Conservation (phyloP, 2,888 invertebrate species). For the Sinhomidia bicolor region DNA sequence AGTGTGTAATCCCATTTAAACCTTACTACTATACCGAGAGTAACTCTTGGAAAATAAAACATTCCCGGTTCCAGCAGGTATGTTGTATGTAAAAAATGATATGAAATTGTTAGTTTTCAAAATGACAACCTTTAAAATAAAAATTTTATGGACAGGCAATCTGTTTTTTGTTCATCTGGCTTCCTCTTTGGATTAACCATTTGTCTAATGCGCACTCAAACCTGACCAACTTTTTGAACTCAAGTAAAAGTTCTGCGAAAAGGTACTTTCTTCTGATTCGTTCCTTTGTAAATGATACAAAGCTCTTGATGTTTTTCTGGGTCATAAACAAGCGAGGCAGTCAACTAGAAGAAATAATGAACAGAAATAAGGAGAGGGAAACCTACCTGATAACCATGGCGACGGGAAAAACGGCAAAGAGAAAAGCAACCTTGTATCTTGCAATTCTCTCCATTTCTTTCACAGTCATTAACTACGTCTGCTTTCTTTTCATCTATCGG, state of each 20-base stretch:
- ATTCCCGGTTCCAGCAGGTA: neutral
- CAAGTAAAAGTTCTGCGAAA: neutral
- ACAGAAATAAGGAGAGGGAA: neutral
- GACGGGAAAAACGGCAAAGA: neutral
- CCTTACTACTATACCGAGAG: neutral
- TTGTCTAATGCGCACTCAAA: neutral
- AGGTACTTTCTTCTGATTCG: neutral
- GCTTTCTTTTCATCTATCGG: neutral
- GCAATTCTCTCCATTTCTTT: neutral
- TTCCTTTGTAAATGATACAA: neutral
- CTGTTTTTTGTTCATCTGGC: neutral
- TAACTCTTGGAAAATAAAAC: neutral
- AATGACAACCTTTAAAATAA: neutral
- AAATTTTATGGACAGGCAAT: neutral
- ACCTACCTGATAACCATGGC: neutral
- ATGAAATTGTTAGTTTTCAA: too few relatives aligned
- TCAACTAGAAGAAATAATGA: neutral
- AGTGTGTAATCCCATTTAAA: neutral
- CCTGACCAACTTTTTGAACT: neutral
- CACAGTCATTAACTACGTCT: neutral
- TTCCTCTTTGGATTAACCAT: neutral
- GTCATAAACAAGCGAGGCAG: neutral
- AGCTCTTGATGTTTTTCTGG: conserved; percentile 22
- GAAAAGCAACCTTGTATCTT: neutral
- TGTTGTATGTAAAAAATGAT: too few relatives aligned